phyloP scores from a whole-genome alignment of 2,797 vertebrate species.

The Eidolon dupreanum region DNA sequence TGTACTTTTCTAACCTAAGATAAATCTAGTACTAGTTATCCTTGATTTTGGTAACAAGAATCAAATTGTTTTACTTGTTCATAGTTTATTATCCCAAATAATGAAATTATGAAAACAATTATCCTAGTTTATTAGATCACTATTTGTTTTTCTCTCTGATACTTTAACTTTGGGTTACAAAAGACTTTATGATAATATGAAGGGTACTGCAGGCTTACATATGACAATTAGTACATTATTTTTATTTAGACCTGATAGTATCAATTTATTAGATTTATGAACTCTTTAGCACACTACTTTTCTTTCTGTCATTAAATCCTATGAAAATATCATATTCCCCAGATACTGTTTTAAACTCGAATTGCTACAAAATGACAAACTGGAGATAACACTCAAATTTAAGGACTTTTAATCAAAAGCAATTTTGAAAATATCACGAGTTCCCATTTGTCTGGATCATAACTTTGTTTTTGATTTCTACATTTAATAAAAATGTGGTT shows the following conservation, averaged over 20 bases:
- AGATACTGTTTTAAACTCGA: neutral
- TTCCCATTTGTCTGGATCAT: neutral
- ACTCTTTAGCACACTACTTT: neutral
- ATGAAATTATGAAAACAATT: constrained; percentile 1
- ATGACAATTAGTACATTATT: neutral
- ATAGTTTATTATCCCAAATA: neutral
- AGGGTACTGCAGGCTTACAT: neutral
- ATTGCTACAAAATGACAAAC: constrained; percentile 9
- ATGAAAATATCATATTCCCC: constrained; percentile 5
- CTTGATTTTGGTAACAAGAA: constrained; percentile 31
- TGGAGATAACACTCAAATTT: neutral
- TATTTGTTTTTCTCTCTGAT: neutral
- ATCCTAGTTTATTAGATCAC: neutral
- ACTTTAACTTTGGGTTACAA: neutral
- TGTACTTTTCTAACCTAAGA: constrained; percentile 6
- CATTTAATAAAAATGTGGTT: constrained; percentile 1
- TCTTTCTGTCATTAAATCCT: neutral
- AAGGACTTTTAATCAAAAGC: constrained; percentile 28
- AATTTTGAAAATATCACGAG: neutral
- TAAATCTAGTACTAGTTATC: neutral
- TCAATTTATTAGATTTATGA: neutral
- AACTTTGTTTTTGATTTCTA: constrained; percentile 17
- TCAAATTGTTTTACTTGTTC: neutral
- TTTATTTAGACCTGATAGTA: neutral
- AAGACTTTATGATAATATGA: neutral